These are phyloP conservation scores for Zaprionus ornatus DNA, from an alignment of 1,140 invertebrate species.

Conservation along the genomic window DNA sequence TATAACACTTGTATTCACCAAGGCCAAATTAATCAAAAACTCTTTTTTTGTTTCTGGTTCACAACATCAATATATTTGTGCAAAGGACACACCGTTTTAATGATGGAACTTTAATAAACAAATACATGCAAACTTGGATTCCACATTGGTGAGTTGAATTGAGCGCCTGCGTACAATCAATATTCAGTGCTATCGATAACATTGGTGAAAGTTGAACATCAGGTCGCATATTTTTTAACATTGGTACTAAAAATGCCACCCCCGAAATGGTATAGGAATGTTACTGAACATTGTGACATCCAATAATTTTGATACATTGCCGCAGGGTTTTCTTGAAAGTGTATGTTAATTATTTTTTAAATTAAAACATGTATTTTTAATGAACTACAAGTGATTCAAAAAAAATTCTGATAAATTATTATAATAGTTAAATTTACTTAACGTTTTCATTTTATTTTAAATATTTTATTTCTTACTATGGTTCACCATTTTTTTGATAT, in stretches of 20 bases:
- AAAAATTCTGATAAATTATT: background rate
- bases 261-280: background rate
- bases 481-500: background rate
- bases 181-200: conserved; percentile 48
- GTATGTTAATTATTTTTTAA: too few relatives aligned
- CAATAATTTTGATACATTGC: background rate
- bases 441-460: background rate
- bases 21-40: conserved; percentile 9
- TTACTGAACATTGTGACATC: background rate
- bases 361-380: too few relatives aligned
- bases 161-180: conserved; percentile 53
- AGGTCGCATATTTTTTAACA: background rate
- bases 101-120: conserved; percentile 66
- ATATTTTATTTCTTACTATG: background rate
- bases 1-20: background rate
- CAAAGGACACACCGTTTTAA: conserved; percentile 51
- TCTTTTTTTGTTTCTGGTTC: conserved; percentile 25
- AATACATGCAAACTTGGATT: conserved; percentile 71
- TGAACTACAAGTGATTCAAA: too few relatives aligned
- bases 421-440: background rate
- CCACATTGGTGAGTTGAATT: conserved; percentile 18
- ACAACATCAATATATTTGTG: conserved; percentile 41
- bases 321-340: background rate
- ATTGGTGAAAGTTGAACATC: background rate
- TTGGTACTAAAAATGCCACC: conserved; percentile 1